Percentiles rank a stretch among this genome's conserved stretches.
Conservation (phyloP, 2,113 vertebrate species). For the Entosphenus tridentatus region DNA sequence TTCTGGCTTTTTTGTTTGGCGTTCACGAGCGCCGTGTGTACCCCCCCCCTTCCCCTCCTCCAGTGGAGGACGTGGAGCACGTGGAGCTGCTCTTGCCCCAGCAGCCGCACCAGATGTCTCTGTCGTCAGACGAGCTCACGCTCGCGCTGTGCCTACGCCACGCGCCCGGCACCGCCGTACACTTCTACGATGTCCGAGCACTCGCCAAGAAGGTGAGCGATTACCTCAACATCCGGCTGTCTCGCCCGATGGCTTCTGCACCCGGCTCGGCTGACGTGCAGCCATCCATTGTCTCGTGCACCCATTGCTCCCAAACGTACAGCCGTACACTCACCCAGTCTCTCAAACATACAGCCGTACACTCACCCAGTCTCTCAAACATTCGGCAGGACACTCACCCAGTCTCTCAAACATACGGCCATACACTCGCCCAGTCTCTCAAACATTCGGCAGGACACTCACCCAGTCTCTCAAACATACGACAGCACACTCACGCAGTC, state of each 20-base stretch:
- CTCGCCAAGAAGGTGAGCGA: slow-evolving; percentile 54
- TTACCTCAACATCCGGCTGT: not conserved
- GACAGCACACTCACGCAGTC: too few relatives aligned
- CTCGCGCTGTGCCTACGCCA: slow-evolving; percentile 50
- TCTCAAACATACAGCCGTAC: too few relatives aligned
- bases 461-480: too few relatives aligned
- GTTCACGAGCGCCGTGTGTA: not conserved
- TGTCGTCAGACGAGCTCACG: slow-evolving; percentile 68
- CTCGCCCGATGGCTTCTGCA: not conserved
- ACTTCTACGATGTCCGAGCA: slow-evolving; percentile 64
- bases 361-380: too few relatives aligned
- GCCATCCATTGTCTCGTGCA: too few relatives aligned
- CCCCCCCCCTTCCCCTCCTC: slow-evolving; percentile 8
- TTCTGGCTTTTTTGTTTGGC: too few relatives aligned
- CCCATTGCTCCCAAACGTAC: too few relatives aligned
- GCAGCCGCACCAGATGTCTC: slow-evolving; percentile 48
- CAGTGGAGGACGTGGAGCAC: slow-evolving; percentile 36
- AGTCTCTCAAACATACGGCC: too few relatives aligned
- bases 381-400: too few relatives aligned
- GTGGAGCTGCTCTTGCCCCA: slow-evolving; percentile 33
- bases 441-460: too few relatives aligned
- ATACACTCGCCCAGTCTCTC: too few relatives aligned
- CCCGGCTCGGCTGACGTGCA: not conserved
- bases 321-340: too few relatives aligned
- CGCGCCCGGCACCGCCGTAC: slow-evolving; percentile 29